Evolutionary conservation across 2,888 invertebrate species (phyloP).

Genomic region (Holacanthella duospinosa): DNA sequence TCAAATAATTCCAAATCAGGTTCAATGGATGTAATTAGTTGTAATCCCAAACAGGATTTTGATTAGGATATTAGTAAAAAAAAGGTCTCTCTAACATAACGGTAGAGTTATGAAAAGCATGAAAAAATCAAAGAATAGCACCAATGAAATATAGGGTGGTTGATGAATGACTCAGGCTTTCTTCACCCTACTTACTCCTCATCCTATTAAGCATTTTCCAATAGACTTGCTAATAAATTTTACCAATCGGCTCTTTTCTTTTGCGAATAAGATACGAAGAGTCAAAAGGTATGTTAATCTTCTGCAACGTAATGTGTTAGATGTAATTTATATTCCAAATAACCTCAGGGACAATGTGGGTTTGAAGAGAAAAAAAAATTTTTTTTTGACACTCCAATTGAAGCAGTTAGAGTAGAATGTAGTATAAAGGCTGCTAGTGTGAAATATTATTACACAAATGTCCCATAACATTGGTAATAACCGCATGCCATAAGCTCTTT

Average conservation of each 20-base stretch:
- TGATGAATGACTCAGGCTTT: too few species aligned
- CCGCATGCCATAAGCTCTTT: not conserved
- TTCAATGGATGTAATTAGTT: too few species aligned
- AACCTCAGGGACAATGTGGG: not conserved
- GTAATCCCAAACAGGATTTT: not conserved
- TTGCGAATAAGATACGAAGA: too few species aligned
- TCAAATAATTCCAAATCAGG: too few species aligned
- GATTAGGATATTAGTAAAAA: not conserved
- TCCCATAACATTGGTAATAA: constrained; percentile 4
- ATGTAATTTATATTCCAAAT: not conserved
- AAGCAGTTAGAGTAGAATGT: not conserved
- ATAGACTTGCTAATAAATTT: too few species aligned
- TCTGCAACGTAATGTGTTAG: not conserved
- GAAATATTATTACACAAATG: not conserved
- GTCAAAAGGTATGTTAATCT: not conserved
- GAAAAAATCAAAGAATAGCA: too few species aligned
- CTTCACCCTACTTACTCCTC: too few species aligned
- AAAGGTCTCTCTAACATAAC: too few species aligned
- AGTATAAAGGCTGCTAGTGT: not conserved
- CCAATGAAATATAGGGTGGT: not conserved
- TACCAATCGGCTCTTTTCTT: too few species aligned
- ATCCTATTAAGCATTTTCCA: too few species aligned
- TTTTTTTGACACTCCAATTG: not conserved
- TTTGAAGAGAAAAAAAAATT: not conserved
- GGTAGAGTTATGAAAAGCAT: not conserved